A percentile compares a stretch with the other conserved stretches of the same genome.
Conservation (phyloP, 1,140 invertebrate species). For the Sycophaga agraensis region DNA sequence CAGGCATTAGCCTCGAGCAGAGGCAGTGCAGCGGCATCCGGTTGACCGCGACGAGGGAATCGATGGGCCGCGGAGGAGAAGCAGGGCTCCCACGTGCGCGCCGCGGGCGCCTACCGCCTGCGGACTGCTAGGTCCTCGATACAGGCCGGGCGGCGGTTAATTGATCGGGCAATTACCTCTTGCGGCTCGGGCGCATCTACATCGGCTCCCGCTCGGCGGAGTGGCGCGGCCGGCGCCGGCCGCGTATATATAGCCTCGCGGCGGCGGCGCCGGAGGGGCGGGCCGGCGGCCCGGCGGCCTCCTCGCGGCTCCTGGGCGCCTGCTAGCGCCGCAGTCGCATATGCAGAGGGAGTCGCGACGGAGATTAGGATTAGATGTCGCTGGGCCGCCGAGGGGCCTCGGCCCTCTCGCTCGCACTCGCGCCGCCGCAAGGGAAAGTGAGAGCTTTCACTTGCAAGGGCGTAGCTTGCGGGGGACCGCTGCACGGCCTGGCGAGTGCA, state of each 20-base stretch:
- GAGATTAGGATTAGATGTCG: conserved; percentile 30
- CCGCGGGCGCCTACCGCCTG: too few relatives aligned
- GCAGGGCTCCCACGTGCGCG: too few relatives aligned
- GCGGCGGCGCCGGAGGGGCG: background rate
- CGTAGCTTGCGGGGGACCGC: background rate
- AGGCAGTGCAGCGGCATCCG: too few relatives aligned
- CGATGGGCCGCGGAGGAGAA: too few relatives aligned
- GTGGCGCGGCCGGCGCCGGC: background rate
- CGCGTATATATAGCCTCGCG: too few relatives aligned
- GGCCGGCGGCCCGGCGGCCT: background rate
- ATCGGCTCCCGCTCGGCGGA: background rate
- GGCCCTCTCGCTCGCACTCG: background rate
- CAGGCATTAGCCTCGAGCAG: too few relatives aligned
- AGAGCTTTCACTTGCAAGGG: conserved; percentile 9
- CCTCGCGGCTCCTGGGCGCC: conserved; percentile 27
- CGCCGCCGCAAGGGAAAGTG: too few relatives aligned
- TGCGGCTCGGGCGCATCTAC: too few relatives aligned
- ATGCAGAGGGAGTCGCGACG: conserved; percentile 38
- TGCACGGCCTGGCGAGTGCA: background rate
- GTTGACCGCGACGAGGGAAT: too few relatives aligned
- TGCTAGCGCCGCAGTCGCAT: conserved; percentile 31
- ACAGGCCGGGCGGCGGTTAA: too few relatives aligned
- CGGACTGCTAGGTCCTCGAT: background rate
- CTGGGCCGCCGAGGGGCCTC: background rate
- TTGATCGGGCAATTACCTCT: too few relatives aligned